A percentile compares a stretch with the other conserved stretches of the same genome.
phyloP scores from a whole-genome alignment of 2,797 vertebrate genomes.

The Typhlichthys eigenmanni region DNA sequence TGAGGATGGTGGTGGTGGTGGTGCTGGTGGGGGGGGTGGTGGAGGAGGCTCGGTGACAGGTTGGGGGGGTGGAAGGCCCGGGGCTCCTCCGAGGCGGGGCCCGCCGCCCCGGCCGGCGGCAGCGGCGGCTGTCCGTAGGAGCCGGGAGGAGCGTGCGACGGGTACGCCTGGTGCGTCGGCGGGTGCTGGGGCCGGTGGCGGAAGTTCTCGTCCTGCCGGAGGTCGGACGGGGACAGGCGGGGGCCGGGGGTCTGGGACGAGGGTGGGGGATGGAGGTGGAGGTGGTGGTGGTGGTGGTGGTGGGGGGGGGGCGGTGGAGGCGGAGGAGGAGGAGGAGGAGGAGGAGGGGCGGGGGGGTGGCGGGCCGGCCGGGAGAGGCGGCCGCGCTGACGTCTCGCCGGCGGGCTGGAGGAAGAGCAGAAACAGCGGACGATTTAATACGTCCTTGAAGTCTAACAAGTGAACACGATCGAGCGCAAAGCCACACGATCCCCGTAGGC shows the following conservation, averaged over 20 bases:
- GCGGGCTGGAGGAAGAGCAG: constrained; percentile 78
- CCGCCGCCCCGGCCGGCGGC: constrained; percentile 53
- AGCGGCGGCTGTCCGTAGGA: constrained; percentile 60
- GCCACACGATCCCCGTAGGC: too few relatives aligned
- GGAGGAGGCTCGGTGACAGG: constrained; percentile 88
- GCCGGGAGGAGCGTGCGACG: constrained; percentile 71
- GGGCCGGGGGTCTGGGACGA: constrained; percentile 73
- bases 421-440: not conserved
- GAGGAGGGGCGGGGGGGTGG: constrained; percentile 81
- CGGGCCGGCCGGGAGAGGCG: constrained; percentile 90
- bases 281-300: constrained; percentile 84
- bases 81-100: constrained; percentile 83
- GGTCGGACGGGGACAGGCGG: constrained; percentile 70
- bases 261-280: constrained; percentile 68
- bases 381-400: constrained; percentile 89
- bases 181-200: constrained; percentile 74
- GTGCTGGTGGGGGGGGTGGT: constrained; percentile 84
- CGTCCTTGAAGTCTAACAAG: too few relatives aligned
- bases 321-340: constrained; percentile 86
- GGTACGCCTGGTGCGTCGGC: constrained; percentile 59
- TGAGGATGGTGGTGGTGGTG: constrained; percentile 19
- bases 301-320: constrained; percentile 65
- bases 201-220: constrained; percentile 89
- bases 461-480: too few relatives aligned
- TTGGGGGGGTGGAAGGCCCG: constrained; percentile 92